Evolutionary conservation across 37 sponge, comb jelly and placozoan species (phyloP).

Genomic region (Axinella damicornis): DNA sequence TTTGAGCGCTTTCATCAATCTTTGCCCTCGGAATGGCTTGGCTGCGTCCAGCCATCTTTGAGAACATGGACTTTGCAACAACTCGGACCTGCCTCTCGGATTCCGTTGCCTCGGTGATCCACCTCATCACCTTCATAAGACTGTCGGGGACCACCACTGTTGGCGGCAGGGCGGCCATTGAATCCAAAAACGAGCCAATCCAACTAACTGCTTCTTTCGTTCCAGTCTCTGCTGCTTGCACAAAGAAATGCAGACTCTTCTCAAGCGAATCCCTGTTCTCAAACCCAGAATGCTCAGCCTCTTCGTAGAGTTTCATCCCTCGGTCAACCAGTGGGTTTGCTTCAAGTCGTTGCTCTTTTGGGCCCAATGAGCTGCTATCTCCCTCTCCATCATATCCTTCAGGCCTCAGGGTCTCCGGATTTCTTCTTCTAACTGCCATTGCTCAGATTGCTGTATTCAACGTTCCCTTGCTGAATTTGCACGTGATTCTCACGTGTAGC

Average conservation of each 20-base stretch:
- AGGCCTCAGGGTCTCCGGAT: background rate
- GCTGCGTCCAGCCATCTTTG: slow-evolving; percentile 14
- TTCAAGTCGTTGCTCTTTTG: background rate
- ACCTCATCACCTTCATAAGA: background rate
- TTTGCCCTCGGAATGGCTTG: slow-evolving; percentile 38
- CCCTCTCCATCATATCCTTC: background rate
- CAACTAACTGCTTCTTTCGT: slow-evolving; percentile 17
- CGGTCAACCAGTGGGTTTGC: slow-evolving; percentile 12
- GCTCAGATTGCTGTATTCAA: background rate
- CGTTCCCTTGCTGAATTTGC: background rate
- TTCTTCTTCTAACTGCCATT: slow-evolving; percentile 25
- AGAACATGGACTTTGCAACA: slow-evolving; percentile 55
- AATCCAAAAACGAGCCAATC: slow-evolving; percentile 37
- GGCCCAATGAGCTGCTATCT: too few relatives aligned
- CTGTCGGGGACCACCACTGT: background rate
- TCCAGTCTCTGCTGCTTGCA: slow-evolving; percentile 28
- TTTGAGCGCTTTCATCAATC: slow-evolving; percentile 4
- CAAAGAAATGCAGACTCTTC: background rate
- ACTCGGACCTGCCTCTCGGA: slow-evolving; percentile 17
- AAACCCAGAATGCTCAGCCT: slow-evolving; percentile 30
- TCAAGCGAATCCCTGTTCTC: slow-evolving; percentile 1
- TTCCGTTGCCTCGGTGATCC: slow-evolving; percentile 3
- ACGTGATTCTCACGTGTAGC: slow-evolving; percentile 17
- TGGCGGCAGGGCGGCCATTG: slow-evolving; percentile 22
- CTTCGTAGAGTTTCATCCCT: slow-evolving; percentile 12